Percentiles rank a stretch among this genome's conserved stretches.
Evolutionary conservation across 2,113 vertebrate species (phyloP).

Genomic region (rat (Rattus norvegicus)): GRCr8 NC_086020.1:12895501-12896000

Average conservation of each 20-base stretch:
- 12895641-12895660: background rate
- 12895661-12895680: background rate
- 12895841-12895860: background rate
- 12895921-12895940: background rate
- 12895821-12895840: background rate
- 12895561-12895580: background rate
- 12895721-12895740: background rate
- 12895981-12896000: background rate
- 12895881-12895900: background rate
- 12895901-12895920: background rate
- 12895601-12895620: background rate
- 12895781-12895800: background rate
- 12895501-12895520: no score
- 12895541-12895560: background rate
- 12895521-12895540: background rate
- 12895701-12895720: background rate
- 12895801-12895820: background rate
- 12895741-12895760: background rate
- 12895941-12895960: background rate
- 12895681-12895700: background rate
- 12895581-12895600: background rate
- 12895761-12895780: background rate
- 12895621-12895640: background rate
- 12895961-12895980: background rate
- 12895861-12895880: background rate